Evolutionary conservation across 1,140 invertebrate genomes (phyloP), one percentile per base, ranked within the genome.

Genomic region (Cyclargus thomasi): DNA sequence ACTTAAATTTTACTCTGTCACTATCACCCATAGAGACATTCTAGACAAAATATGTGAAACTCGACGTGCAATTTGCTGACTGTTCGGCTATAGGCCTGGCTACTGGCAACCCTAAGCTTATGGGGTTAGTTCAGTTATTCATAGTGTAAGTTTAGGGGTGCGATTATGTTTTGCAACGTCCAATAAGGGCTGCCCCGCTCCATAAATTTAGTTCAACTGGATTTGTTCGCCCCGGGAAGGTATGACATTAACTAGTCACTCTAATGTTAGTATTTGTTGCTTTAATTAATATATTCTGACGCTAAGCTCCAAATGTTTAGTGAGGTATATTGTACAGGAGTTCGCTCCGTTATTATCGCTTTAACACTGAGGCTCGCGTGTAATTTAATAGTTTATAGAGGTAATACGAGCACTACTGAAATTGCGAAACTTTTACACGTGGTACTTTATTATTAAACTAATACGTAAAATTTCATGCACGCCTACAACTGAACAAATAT

Each of bases 141-240:
- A 73, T 75, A 71, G 74, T 68, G 64, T 63, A 76, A 76, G 70
- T 76, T 76, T 68, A 23, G 63, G 68, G 70, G 66, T 55, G 70
- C 68, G 68, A 76, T 76, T 73, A 71, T 71, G 69, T 71, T 70
- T 67, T 67, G 65, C 64, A 68, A 70, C 70, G 71, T 73, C 71
- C 73, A 73, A 74, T 74, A 74, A n/a, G 64, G 67, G 20, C 55
- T 64, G 67, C 67, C 71, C 65, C 67, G 66, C 64, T 63, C 68
- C 63, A 72, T 71, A 74, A 73, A 77, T 71, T 74, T 66, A 65
- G 53, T 36, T 68, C 17, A 63, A 10, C 53, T 18, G 63, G 67
- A 63, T 29, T 68, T 55, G 62, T 68, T 68, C 22, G 53, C 17
- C 53, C 64, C 55, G 18, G 35, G 53, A 57, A 55, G 47, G 47